These are phyloP conservation scores for Battus philenor DNA, from an alignment of 1,140 invertebrate species.

Conservation along the genomic window DNA sequence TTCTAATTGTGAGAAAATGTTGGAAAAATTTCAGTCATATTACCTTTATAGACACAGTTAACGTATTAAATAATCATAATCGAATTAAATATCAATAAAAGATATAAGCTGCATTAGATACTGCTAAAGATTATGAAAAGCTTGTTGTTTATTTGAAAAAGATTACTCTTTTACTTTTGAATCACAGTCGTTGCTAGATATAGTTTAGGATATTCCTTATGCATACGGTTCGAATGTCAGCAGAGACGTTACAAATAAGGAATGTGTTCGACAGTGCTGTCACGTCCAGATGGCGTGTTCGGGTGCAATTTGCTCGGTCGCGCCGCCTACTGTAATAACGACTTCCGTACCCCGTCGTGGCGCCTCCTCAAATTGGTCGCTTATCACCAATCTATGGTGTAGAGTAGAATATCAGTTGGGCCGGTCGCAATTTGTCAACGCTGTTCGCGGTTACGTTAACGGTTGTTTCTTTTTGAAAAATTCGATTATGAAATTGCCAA, in stretches of 20 bases:
- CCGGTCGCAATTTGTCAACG: conserved; percentile 65
- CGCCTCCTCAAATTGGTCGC: conserved; percentile 74
- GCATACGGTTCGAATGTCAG: conserved; percentile 53
- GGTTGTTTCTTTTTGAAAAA: conserved; percentile 45
- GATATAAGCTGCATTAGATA: too few species aligned
- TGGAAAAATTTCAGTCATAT: too few species aligned
- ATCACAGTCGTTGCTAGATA: conserved; percentile 3
- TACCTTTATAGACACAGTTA: too few species aligned
- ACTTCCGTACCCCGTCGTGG: conserved; percentile 72
- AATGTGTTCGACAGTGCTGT: conserved; percentile 68
- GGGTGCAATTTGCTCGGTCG: conserved; percentile 63
- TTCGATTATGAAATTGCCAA: conserved; percentile 40
- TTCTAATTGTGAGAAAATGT: too few species aligned
- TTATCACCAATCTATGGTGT: conserved; percentile 72
- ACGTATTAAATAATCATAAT: too few species aligned
- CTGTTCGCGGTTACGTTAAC: conserved; percentile 33
- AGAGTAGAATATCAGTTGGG: conserved; percentile 62
- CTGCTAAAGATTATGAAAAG: too few species aligned
- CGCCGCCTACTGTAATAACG: conserved; percentile 73
- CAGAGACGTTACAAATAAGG: conserved; percentile 68
- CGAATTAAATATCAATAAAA: too few species aligned
- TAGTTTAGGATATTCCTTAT: conserved; percentile 45
- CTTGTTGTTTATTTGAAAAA: too few species aligned
- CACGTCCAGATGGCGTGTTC: conserved; percentile 70
- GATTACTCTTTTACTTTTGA: conserved; percentile 9